Evolutionary conservation across 2,888 invertebrate species (phyloP).

Genomic region (Nymphalis c-album): DNA sequence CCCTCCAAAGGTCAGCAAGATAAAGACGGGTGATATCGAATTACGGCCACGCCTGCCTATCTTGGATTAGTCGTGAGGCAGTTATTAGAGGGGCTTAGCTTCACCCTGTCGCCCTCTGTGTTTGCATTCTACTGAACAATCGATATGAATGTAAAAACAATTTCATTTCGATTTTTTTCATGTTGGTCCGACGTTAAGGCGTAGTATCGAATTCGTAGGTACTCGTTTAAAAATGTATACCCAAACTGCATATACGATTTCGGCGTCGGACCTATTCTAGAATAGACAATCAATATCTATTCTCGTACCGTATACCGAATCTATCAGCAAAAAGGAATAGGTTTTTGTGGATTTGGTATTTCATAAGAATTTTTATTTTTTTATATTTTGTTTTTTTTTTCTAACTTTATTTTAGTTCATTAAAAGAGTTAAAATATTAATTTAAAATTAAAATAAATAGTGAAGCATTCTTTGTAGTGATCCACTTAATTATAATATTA

Average conservation of each 20-base stretch:
- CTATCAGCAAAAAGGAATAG: neutral
- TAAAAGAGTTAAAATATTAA: no score
- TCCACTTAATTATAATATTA: no score
- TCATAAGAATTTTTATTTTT: no score
- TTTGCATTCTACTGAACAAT: conserved; percentile 53
- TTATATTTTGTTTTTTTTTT: no score
- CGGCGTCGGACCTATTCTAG: neutral
- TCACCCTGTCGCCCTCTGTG: conserved; percentile 35
- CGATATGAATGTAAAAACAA: conserved; percentile 51
- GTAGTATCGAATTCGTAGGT: conserved; percentile 1
- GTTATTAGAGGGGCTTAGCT: conserved; percentile 53
- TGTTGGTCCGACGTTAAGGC: conserved; percentile 7
- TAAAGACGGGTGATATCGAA: conserved; percentile 47
- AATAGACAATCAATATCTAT: neutral
- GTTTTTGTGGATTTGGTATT: neutral
- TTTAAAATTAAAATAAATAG: no score
- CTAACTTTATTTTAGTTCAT: no score
- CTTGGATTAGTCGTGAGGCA: conserved; percentile 58
- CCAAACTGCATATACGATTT: no score
- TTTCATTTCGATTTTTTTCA: conserved; percentile 46
- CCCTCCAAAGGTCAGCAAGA: conserved; percentile 49
- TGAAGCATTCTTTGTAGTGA: no score
- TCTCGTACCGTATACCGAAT: neutral
- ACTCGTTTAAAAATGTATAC: no score
- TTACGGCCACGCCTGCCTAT: conserved; percentile 43